Base-by-base conservation (phyloP, 1,140 invertebrate genomes). In the Spodoptera litura region DNA sequence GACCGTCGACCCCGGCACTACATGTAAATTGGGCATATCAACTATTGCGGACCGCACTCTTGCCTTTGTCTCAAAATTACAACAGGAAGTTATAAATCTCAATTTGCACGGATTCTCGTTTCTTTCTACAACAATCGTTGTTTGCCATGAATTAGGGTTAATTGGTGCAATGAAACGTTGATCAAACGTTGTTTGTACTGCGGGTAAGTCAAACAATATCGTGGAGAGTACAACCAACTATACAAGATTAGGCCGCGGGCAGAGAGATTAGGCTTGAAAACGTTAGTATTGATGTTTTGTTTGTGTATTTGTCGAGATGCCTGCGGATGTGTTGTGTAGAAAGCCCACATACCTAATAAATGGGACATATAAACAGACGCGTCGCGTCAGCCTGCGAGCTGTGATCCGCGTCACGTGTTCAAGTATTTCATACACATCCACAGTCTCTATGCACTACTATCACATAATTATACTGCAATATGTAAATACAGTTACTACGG, bases 331-430 rank as follows among this genome's bases (percentile, higher is more conserved):
- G 4, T 15, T 8, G 44, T 51, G 44, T 49, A 44, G 59, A 12
- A 66, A 76, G 73, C 49, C 74, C 20, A 27, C 15, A 15, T 74
- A n/a, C 15, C 27, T 74, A n/a, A 56, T 66, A 66, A 66, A 56
- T 77, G 74, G 74, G 38, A 64, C 73, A 61, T 31, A 76, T 76
- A 76, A 77, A 77, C 74, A 77, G 25, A 62, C 73, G 73, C 20
- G 35, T n/a, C 59, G 9, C 35, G 31, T 15, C 35, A 9, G 38
- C 15, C 62, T 49, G 13, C 31, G 9, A 20, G 35, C 59, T 5
- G 31, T n/a, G 53, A 9, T 15, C 20, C 55, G 49, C 13, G 10
- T 49, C 44, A 49, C 49, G 38, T 25, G 62, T 25, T 15, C 25
- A 49, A 49, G 15, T 20, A 11, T 49, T 10, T 4, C 13, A 2